Conservation (phyloP, 2,888 invertebrate species). For the Ganaspis brasiliensis region DNA sequence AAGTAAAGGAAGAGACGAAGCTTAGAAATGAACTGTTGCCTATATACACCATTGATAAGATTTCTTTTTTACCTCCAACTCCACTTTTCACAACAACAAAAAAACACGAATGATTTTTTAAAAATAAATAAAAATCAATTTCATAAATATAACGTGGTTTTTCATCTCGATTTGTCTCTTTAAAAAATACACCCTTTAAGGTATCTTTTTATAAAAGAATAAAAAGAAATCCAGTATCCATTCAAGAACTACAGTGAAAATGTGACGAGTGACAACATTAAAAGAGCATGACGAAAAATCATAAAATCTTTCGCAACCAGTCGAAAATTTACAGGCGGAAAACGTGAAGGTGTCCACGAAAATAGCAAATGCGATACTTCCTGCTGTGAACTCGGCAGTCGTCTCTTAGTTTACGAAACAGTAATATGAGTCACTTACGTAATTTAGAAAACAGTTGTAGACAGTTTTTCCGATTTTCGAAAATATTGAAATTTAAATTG, state of each 20-base stretch:
- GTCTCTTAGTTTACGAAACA: conserved; percentile 58
- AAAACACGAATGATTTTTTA: no score
- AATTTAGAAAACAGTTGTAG: conserved; percentile 51
- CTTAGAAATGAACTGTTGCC: not conserved
- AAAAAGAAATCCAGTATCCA: no score
- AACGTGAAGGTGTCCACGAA: conserved; percentile 52
- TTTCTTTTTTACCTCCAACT: not conserved
- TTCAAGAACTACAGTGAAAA: no score
- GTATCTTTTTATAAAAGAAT: no score
- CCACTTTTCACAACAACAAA: not conserved
- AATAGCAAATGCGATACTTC: conserved; percentile 62
- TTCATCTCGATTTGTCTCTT: no score
- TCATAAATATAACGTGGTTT: no score
- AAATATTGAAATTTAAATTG: not conserved
- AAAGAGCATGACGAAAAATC: not conserved
- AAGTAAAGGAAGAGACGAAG: conserved; percentile 19
- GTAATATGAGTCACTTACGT: conserved; percentile 68
- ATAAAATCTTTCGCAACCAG: not conserved
- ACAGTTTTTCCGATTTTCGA: conserved; percentile 45
- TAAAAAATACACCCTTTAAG: no score
- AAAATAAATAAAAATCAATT: no score
- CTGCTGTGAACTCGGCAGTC: conserved; percentile 49
- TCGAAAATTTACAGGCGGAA: conserved; percentile 9
- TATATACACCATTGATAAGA: conserved; percentile 9
- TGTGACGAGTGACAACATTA: not conserved